Conservation (phyloP, 2,113 vertebrate species). For the Gyps fulvus region DNA sequence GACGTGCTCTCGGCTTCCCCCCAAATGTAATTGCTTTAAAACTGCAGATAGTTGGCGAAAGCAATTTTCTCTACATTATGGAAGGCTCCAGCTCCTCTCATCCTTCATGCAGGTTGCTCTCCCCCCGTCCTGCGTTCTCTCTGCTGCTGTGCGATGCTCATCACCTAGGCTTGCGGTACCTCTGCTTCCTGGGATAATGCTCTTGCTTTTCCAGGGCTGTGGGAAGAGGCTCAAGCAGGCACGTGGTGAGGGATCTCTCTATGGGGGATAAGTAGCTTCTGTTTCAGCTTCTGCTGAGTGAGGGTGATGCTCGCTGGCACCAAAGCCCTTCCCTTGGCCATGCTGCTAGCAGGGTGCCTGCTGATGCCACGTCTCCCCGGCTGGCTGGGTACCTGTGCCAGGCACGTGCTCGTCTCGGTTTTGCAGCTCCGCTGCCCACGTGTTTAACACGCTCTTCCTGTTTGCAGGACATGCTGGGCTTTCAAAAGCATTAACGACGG, state of each 20-base stretch:
- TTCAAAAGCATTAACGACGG: constrained; percentile 76
- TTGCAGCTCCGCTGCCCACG: neutral
- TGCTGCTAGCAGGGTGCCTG: neutral
- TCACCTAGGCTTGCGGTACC: neutral
- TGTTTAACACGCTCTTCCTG: constrained; percentile 29
- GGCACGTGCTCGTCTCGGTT: accelerated
- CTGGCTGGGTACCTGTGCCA: neutral
- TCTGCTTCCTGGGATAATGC: neutral
- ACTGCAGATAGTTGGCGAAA: constrained; percentile 64
- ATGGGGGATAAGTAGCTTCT: neutral
- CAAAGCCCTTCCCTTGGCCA: neutral
- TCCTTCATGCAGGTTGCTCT: neutral
- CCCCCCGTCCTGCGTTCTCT: neutral
- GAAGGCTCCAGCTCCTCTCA: constrained; percentile 20
- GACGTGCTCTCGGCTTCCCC: constrained; percentile 50
- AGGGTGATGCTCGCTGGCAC: neutral
- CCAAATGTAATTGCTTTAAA: constrained; percentile 71
- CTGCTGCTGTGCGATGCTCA: neutral
- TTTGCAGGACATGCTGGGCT: constrained; percentile 45
- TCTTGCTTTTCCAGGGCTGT: accelerated
- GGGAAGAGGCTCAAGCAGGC: neutral
- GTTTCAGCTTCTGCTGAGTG: neutral
- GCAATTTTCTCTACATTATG: constrained; percentile 69
- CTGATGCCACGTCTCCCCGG: neutral
- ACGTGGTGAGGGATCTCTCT: neutral